These are phyloP conservation scores for Melanotaenia trifasciata DNA, from an alignment of 2,797 vertebrate species.

Conservation along the genomic window DNA sequence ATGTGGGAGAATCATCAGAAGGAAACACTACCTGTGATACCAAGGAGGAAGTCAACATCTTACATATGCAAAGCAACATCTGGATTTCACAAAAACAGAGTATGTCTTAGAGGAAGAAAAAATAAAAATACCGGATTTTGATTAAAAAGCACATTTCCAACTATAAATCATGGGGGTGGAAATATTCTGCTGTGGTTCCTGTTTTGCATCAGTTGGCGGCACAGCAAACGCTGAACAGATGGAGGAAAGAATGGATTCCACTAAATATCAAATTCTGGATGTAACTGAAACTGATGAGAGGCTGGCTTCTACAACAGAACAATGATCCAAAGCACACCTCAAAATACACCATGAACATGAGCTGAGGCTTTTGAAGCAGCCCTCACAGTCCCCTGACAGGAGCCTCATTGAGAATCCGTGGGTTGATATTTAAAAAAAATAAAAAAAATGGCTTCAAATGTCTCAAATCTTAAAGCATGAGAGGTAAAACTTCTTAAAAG, in stretches of 20 bases:
- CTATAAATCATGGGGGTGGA: conserved; percentile 7
- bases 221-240: conserved; percentile 16
- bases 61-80: conserved; percentile 16
- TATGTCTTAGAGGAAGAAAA: not conserved
- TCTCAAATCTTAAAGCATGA: not conserved
- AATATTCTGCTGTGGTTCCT: conserved; percentile 9
- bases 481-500: not conserved
- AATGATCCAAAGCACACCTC: conserved; percentile 9
- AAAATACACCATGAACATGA: conserved; percentile 16
- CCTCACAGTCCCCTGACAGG: conserved; percentile 9
- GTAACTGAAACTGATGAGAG: conserved; percentile 20
- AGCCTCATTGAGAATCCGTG: conserved; percentile 1
- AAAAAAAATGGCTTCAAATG: conserved; percentile 2
- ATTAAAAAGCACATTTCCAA: conserved; percentile 11
- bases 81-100: not conserved
- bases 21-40: conserved; percentile 4
- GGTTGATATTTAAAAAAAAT: not conserved
- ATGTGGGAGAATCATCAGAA: conserved; percentile 1
- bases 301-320: conserved; percentile 11
- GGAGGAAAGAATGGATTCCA: conserved; percentile 19
- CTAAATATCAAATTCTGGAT: conserved; percentile 24
- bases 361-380: conserved; percentile 1
- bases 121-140: conserved; percentile 3
- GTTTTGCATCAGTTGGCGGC: conserved; percentile 5
- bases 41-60: not conserved